Evolutionary conservation across 2,797 vertebrate species (phyloP).

Genomic region (Luscinia luscinia): DNA sequence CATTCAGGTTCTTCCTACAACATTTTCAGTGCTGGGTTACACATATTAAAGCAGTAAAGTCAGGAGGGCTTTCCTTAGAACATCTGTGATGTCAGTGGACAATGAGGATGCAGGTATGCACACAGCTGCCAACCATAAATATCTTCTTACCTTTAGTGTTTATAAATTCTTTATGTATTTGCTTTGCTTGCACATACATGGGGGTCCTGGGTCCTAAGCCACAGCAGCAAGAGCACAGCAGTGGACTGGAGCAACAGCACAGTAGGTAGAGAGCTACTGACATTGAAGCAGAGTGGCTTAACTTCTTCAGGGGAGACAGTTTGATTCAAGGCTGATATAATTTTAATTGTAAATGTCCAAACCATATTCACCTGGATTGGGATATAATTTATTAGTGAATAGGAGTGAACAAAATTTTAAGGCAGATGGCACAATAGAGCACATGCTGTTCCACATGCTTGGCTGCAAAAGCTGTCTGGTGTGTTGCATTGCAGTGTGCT

Average conservation of each 20-base stretch:
- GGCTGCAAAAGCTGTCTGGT: background rate
- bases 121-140: background rate
- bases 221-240: background rate
- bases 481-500: background rate
- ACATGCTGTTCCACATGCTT: background rate
- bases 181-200: background rate
- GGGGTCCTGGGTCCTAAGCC: background rate
- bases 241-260: background rate
- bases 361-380: background rate
- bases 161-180: background rate
- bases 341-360: background rate
- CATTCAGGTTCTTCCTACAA: background rate
- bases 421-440: background rate
- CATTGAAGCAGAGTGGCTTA: background rate
- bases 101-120: background rate
- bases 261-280: background rate
- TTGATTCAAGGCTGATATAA: background rate
- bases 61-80: background rate
- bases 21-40: background rate
- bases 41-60: background rate
- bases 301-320: background rate
- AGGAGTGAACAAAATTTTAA: background rate
- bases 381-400: background rate
- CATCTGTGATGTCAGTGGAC: background rate
- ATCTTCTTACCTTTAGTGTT: background rate